Base-by-base conservation (phyloP, 2,888 invertebrate species). In the Netelia inedita region DNA sequence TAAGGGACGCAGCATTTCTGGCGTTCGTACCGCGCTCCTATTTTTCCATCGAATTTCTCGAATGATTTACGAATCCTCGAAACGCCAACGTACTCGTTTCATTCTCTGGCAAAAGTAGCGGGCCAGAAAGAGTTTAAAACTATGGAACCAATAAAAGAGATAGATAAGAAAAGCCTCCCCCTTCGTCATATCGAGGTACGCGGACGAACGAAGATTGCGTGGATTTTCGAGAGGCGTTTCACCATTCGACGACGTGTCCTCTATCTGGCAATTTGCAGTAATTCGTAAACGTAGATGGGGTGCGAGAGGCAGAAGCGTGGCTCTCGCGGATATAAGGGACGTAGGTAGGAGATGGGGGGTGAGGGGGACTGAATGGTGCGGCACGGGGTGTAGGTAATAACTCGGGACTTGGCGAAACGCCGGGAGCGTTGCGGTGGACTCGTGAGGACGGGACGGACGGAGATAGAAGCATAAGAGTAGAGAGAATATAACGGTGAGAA, bases 371-470 rank as follows among this genome's bases (percentile, higher is more conserved):
- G 35, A 23, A 63, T 28, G 59, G 41, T 21, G 55, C 41, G 41
- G 50, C 53, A 21, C 16, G 43, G 14, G 72, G 43, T 78, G 73
- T 57, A 65, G 79, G 87, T 87, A 85, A 87, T 87, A 87, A 87
- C 79, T 87, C 85, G 87, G 68, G 87, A 87, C 85, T 87, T 87
- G 87, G 87, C 87, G 87, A 87, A 87, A 85, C 87, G 87, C 87
- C 87, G 87, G 85, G 79, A 85, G 84, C 78, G 78, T 73, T 78
- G 78, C 65, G 76, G 76, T 23, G 63, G 55, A 76, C 61, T 84
- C 63, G 57, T 53, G 61, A 76, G 53, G 19, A 19, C 55, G 19
- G 23, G 43, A 41, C 19, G 41, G 8, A 16, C 16, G 23, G 53
- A 43, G 61, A 43, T 9, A 21, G 76, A 68, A n/a, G 68, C 41